Conservation (phyloP, 2,113 vertebrate species). For the Diadophis punctatus region DNA sequence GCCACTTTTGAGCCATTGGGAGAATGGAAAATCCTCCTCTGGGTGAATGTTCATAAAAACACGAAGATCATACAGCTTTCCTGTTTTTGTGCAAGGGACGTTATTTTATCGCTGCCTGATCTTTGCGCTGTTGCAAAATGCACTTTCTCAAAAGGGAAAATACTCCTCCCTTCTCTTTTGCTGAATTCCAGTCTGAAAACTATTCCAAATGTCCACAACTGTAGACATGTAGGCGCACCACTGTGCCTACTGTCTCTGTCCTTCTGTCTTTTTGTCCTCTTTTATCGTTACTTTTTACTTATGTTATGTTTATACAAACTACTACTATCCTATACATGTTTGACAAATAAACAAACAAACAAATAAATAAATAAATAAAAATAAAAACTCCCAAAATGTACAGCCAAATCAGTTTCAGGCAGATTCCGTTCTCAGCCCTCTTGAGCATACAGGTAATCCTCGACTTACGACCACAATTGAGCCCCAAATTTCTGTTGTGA, state of each 20-base stretch:
- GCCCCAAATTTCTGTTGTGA: not conserved
- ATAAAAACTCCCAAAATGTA: not conserved
- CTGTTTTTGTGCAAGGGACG: not conserved
- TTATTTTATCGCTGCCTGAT: not conserved
- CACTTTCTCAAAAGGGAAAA: not conserved
- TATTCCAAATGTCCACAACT: not conserved
- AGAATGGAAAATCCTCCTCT: not conserved
- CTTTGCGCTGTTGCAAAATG: not conserved
- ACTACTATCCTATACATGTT: too few relatives aligned
- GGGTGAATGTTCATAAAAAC: not conserved
- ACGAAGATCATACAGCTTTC: not conserved
- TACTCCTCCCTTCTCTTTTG: not conserved
- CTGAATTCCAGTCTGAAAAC: not conserved
- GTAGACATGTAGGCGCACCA: too few relatives aligned
- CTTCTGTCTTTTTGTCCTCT: too few relatives aligned
- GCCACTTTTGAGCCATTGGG: not conserved
- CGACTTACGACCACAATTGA: fast-evolving
- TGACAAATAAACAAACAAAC: too few relatives aligned
- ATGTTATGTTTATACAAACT: too few relatives aligned
- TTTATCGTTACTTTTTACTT: too few relatives aligned
- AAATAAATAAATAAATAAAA: too few relatives aligned
- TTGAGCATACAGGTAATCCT: not conserved
- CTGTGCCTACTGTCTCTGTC: too few relatives aligned
- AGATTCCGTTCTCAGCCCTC: not conserved
- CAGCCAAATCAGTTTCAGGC: not conserved